These are phyloP conservation scores for Marcusenius ussheri DNA, from an alignment of 2,113 vertebrate genomes.

Conservation along the genomic window DNA sequence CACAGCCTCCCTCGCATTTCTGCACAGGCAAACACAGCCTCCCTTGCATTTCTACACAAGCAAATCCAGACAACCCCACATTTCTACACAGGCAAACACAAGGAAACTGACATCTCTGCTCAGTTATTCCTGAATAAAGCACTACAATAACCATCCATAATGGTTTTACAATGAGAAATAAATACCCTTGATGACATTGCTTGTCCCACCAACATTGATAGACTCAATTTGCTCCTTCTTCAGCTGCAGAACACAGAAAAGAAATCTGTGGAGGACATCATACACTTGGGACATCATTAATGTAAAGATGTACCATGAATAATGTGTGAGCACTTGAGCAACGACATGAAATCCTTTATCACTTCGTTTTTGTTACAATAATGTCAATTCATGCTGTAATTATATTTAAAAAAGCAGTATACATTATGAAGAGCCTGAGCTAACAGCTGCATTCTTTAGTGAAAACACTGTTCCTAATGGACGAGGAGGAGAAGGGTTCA, in stretches of 20 bases:
- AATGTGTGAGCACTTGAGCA: not conserved
- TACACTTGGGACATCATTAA: not conserved
- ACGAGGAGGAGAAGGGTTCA: not conserved
- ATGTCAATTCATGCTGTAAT: not conserved
- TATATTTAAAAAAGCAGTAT: not conserved
- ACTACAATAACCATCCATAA: not conserved
- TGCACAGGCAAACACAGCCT: not conserved
- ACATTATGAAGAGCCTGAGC: not conserved
- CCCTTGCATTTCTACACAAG: too few relatives aligned
- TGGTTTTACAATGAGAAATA: not conserved
- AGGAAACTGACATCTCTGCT: not conserved
- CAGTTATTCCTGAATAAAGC: not conserved
- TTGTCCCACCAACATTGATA: slow-evolving; percentile 82
- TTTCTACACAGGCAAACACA: not conserved
- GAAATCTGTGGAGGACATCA: not conserved
- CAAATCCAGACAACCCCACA: not conserved
- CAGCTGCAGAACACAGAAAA: slow-evolving; percentile 59
- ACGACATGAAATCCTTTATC: not conserved
- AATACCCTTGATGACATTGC: slow-evolving; percentile 77
- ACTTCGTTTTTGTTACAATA: not conserved
- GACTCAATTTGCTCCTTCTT: slow-evolving; percentile 81
- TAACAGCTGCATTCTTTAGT: not conserved
- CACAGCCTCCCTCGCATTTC: too few relatives aligned
- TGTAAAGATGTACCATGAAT: not conserved
- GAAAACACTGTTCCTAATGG: not conserved